Conservation (phyloP, 2,797 vertebrate genomes). For the Oryzias sinensis region DNA sequence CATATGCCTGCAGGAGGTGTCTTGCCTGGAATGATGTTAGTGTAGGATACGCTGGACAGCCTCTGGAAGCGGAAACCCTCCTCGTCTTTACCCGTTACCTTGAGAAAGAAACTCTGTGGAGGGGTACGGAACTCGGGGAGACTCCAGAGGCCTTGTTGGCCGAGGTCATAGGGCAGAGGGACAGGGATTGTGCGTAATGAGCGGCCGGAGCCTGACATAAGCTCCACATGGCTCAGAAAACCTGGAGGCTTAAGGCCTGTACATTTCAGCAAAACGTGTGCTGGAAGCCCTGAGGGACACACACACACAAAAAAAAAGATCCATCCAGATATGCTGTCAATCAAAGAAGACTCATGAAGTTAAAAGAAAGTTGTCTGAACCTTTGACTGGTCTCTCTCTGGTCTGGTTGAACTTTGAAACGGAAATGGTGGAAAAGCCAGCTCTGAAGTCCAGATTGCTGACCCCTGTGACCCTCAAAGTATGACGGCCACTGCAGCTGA, state of each 20-base stretch:
- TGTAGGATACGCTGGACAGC: conserved; percentile 90
- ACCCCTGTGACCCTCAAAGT: conserved; percentile 91
- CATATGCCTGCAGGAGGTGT: conserved; percentile 1
- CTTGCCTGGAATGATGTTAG: conserved; percentile 84
- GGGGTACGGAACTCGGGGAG: conserved; percentile 83
- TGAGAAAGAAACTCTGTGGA: conserved; percentile 88
- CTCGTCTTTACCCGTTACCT: conserved; percentile 84
- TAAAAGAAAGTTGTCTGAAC: conserved; percentile 59
- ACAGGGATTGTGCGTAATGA: conserved; percentile 77
- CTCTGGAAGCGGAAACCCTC: conserved; percentile 87
- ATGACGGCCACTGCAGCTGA: conserved; percentile 87
- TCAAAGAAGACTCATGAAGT: conserved; percentile 11
- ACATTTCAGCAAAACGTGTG: conserved; percentile 87
- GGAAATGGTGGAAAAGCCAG: conserved; percentile 83
- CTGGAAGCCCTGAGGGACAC: conserved; percentile 82
- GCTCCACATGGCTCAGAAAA: conserved; percentile 79
- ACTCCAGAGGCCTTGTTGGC: conserved; percentile 83
- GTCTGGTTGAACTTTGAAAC: conserved; percentile 80
- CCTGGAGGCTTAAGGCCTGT: conserved; percentile 83
- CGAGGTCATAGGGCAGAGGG: conserved; percentile 72
- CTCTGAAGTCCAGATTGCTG: conserved; percentile 87
- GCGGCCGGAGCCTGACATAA: conserved; percentile 85
- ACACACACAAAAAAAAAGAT: conserved; percentile 17
- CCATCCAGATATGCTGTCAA: conserved; percentile 4
- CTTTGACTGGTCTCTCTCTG: conserved; percentile 87